Evolutionary conservation across 2,888 invertebrate species (phyloP).

Genomic region (Pollenia labialis): DNA sequence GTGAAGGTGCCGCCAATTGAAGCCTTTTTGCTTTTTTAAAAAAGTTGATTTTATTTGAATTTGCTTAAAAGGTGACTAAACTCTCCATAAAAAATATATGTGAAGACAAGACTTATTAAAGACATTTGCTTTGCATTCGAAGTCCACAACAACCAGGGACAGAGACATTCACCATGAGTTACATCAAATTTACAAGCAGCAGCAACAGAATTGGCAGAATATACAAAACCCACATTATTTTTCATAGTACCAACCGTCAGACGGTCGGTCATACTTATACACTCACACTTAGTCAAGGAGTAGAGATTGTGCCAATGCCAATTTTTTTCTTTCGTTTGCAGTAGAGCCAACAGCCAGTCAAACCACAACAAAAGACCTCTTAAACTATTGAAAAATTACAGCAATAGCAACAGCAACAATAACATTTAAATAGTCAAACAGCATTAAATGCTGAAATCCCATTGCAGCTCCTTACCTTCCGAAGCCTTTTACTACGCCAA

Average conservation of each 20-base stretch:
- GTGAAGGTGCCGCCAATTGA: constrained; percentile 67
- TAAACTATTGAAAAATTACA: constrained; percentile 66
- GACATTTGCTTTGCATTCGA: background rate
- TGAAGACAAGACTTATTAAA: constrained; percentile 30
- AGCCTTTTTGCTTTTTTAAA: constrained; percentile 13
- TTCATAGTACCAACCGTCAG: constrained; percentile 12
- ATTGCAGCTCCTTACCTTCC: constrained; percentile 57
- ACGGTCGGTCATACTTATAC: background rate
- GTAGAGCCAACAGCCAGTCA: constrained; percentile 55
- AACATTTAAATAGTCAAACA: background rate
- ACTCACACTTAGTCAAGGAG: background rate
- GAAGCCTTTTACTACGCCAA: constrained; percentile 44
- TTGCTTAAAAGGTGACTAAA: constrained; percentile 66
- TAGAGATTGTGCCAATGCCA: constrained; percentile 66
- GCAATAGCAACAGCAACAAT: constrained; percentile 39
- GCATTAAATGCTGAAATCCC: constrained; percentile 47
- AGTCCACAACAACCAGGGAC: constrained; percentile 49
- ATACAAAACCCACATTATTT: constrained; percentile 71
- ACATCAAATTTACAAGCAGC: constrained; percentile 9
- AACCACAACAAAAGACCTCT: constrained; percentile 72
- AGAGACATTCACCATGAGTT: constrained; percentile 70
- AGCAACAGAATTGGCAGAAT: constrained; percentile 42
- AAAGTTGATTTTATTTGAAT: constrained; percentile 1
- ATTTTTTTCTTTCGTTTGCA: constrained; percentile 22
- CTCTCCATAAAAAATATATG: constrained; percentile 36